Base-by-base conservation (phyloP, 2,113 vertebrate genomes). In the Bos javanicus region DNA sequence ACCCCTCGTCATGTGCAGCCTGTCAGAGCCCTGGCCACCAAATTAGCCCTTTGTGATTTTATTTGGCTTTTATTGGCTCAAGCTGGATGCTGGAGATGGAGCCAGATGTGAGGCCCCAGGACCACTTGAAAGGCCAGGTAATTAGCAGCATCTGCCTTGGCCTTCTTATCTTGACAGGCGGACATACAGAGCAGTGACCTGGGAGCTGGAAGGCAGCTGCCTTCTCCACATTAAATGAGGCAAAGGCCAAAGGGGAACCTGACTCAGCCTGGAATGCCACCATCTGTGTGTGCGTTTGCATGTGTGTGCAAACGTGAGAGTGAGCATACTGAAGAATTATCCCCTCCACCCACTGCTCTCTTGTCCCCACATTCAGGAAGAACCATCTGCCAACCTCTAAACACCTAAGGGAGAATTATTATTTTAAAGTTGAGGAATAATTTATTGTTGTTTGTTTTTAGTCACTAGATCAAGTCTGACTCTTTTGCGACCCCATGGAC, bases 151-250 rank as follows among this genome's bases (percentile, higher is more conserved):
- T 99, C 99, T 99, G 99, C 98, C 95, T 97, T 93, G 80, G 97
- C 98, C 96, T 98, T 99, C 99, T 99, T 99, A 99, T 99, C 99
- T 98, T 97, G 98, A 99, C 98, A 98, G 97, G 97, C 98, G 96
- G 98, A 97, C 98, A 98, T 98, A 98, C 98, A 96, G 95, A 95
- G 86, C 0, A 5, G 71, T 98, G 98, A 99, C 98, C 98, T 64
- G 94, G 97, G 98, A 97, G 98, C 98, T 86, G 96, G 95, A 97
- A 98, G 97, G 95, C 94, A 96, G 97, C 39, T 96, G 98, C 99
- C 98, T 98, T 96, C 96, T 96, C 96, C 78, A 97, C 97, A 95
- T 89, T 86, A 98, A 98, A 98, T 0, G 88, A 94, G 90, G 96
- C 89, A 17, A 93, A 98, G 97, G 86, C 97, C 91, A 98, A 96